Evolutionary conservation across 2,888 invertebrate genomes (phyloP), one percentile per base, ranked within the genome.

Genomic region (Tinea trinotella): DNA sequence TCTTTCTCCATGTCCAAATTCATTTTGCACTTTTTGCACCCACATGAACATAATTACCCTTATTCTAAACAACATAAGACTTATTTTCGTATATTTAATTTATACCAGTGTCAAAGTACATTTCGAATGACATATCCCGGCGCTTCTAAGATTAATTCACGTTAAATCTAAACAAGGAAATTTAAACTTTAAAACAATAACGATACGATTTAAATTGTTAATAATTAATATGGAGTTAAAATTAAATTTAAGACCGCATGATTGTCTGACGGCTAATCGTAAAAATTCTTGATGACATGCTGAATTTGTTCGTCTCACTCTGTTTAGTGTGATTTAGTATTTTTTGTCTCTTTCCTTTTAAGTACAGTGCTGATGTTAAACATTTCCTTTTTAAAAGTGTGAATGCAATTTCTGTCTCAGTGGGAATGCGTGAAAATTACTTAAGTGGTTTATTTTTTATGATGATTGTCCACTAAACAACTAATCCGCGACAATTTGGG

Each of bases 221-320:
- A 24, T 24, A 20, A 24, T 52, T 52, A n/a, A 12, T 13, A 20
- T 10, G 20, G 12, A 53, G 53, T 64, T 73, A 71, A 70, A 74
- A 66, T 71, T 75, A 75, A 76, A 75, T 73, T 65, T 64, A 30
- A n/a, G 17, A 36, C 12, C 65, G 60, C 59, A 60, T 61, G 66
- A 69, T 71, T 70, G 69, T 70, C 68, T 72, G 61, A 61, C 59
- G 57, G 66, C 64, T 72, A 71, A 76, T 75, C 75, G 71, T 77
- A 73, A 74, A 74, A 72, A 73, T 72, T 68, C 68, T 71, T 70
- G 15, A 15, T 50, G 50, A 15, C 50, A 19, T 46, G 15, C 65
- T 61, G 64, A 24, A 10, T 34, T 34, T 30, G 13, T 53, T 10
- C 10, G 15, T 54, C 50, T 15, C 20, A 1, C 24, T n/a, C 22